phyloP scores from a whole-genome alignment of 2,113 vertebrate species.

The Motacilla tschutschensis region DNA sequence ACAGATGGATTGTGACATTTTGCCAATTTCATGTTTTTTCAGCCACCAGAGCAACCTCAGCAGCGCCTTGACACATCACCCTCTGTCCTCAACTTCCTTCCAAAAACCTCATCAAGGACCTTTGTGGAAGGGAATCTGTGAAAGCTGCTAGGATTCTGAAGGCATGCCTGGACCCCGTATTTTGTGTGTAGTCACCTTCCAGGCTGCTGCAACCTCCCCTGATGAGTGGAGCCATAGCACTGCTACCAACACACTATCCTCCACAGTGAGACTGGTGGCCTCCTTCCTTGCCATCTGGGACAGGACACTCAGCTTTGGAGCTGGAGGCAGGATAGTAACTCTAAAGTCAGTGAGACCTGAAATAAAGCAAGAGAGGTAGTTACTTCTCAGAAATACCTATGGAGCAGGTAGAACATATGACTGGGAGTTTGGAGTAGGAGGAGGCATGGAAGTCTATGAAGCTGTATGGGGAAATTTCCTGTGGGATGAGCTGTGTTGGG shows the following conservation, averaged over 20 bases:
- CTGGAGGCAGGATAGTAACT: neutral
- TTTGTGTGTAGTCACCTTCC: neutral
- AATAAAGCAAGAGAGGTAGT: neutral
- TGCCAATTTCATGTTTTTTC: neutral
- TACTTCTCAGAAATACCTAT: neutral
- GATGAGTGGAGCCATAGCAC: neutral
- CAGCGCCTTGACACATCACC: neutral
- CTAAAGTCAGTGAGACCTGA: neutral
- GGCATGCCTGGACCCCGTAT: neutral
- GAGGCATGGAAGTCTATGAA: fast-evolving
- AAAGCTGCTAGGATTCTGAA: neutral
- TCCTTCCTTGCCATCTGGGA: neutral
- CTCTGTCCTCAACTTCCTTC: neutral
- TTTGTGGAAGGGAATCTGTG: neutral
- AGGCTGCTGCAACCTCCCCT: fast-evolving
- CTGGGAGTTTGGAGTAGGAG: neutral
- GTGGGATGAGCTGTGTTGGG: neutral
- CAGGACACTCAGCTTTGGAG: neutral
- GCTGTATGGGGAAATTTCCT: neutral
- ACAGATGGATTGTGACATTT: neutral
- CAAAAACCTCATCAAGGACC: neutral
- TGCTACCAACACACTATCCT: neutral
- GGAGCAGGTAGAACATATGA: neutral
- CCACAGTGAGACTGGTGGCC: no score
- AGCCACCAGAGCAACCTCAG: neutral